These are phyloP conservation scores for Acanthis flammea DNA, from an alignment of 2,797 vertebrate species.

Conservation along the genomic window DNA sequence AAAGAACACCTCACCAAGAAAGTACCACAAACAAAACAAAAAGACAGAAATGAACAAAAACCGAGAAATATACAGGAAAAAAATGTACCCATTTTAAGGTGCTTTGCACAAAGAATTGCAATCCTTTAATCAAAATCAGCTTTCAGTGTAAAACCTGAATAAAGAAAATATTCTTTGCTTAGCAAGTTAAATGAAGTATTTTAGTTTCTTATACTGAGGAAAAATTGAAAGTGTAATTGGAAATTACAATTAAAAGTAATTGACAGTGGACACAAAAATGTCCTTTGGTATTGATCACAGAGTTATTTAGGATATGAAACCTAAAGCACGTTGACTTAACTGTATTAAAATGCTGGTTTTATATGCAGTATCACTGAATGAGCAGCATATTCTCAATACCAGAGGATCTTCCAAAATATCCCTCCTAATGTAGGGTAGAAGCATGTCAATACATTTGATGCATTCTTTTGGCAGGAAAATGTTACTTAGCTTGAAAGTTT, in stretches of 20 bases:
- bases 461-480: neutral
- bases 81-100: neutral
- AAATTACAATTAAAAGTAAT: neutral
- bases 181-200: neutral
- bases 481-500: neutral
- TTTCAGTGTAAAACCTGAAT: neutral
- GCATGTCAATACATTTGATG: neutral
- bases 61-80: neutral
- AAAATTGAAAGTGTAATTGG: neutral
- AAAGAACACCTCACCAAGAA: neutral
- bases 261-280: neutral
- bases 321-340: neutral
- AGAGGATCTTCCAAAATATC: neutral
- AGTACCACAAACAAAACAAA: neutral
- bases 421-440: neutral
- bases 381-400: neutral
- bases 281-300: neutral
- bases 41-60: fast-evolving
- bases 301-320: neutral
- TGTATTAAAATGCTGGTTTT: neutral
- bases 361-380: neutral
- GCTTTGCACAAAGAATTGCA: neutral
- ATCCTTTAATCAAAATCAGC: neutral
- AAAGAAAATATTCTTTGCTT: neutral
- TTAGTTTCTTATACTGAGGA: neutral